Evolutionary conservation across 2,888 invertebrate genomes (phyloP).

Genomic region (Diplazon laetatorius): DNA sequence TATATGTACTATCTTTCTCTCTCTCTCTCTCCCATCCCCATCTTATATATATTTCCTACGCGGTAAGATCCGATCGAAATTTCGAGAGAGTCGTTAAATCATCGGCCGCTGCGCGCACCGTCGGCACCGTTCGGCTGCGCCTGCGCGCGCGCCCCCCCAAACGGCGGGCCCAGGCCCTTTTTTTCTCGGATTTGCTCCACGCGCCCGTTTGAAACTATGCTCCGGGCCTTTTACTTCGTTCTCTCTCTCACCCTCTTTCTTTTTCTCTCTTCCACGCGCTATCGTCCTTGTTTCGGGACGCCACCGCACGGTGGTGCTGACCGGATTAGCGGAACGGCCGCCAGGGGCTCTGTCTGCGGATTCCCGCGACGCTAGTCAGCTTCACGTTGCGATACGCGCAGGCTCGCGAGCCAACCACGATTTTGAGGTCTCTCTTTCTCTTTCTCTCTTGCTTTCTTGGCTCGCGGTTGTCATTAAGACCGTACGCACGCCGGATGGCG

Average conservation of each 20-base stretch:
- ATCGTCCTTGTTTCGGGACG: neutral
- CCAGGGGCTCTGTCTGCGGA: slow-evolving; percentile 4
- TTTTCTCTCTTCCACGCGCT: slow-evolving; percentile 33
- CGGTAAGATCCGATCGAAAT: slow-evolving; percentile 74
- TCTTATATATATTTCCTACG: slow-evolving; percentile 56
- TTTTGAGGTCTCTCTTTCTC: neutral
- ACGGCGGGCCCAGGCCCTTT: slow-evolving; percentile 41
- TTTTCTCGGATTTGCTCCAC: slow-evolving; percentile 55
- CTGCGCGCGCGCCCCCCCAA: slow-evolving; percentile 26
- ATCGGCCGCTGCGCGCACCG: slow-evolving; percentile 60
- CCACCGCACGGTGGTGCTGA: slow-evolving; percentile 33
- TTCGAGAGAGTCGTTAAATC: slow-evolving; percentile 76
- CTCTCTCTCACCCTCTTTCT: slow-evolving; percentile 11
- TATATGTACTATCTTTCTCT: too few relatives aligned
- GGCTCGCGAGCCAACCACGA: neutral
- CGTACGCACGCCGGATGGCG: slow-evolving; percentile 48
- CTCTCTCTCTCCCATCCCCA: slow-evolving; percentile 69
- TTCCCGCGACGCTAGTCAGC: slow-evolving; percentile 4
- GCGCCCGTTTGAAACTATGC: slow-evolving; percentile 46
- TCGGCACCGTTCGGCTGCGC: slow-evolving; percentile 19
- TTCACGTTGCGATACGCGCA: neutral
- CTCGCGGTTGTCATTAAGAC: slow-evolving; percentile 66
- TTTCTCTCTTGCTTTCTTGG: slow-evolving; percentile 30
- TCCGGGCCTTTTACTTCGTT: too few relatives aligned
- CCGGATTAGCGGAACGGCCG: slow-evolving; percentile 3